A percentile compares a stretch with the other conserved stretches of the same genome.
Conservation (phyloP, 2,888 invertebrate genomes). For the Cylloceria caligata region DNA sequence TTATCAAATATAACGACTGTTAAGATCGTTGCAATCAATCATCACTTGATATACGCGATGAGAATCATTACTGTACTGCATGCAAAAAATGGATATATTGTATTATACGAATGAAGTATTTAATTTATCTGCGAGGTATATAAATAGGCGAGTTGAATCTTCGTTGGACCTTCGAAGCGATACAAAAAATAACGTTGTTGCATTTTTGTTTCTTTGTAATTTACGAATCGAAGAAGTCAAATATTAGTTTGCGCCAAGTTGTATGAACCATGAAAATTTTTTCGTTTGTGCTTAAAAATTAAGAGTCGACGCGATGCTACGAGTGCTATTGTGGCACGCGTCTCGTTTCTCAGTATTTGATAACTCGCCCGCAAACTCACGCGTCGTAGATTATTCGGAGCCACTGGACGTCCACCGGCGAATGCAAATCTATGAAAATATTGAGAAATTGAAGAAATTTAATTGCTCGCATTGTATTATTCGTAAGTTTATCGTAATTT, state of each 20-base stretch:
- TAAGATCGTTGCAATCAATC: slow-evolving; percentile 5
- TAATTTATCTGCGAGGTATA: slow-evolving; percentile 65
- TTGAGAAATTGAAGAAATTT: slow-evolving; percentile 7
- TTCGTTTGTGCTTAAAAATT: slow-evolving; percentile 80
- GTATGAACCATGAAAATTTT: slow-evolving; percentile 72
- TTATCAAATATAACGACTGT: background rate
- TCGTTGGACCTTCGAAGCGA: slow-evolving; percentile 70
- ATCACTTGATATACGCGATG: background rate
- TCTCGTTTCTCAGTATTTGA: slow-evolving; percentile 81
- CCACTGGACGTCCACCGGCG: slow-evolving; percentile 82
- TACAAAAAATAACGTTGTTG: slow-evolving; percentile 48
- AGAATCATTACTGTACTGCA: slow-evolving; percentile 32
- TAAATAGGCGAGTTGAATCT: slow-evolving; percentile 62
- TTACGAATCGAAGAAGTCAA: slow-evolving; percentile 20
- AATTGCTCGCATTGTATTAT: background rate
- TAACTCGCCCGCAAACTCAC: slow-evolving; percentile 82
- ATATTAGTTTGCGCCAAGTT: slow-evolving; percentile 67
- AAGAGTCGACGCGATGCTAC: slow-evolving; percentile 82
- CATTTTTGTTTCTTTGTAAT: slow-evolving; percentile 3
- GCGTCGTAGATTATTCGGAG: slow-evolving; percentile 80
- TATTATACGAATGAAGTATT: slow-evolving; percentile 55
- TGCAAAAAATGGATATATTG: slow-evolving; percentile 26
- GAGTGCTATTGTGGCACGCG: slow-evolving; percentile 80
- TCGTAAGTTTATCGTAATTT: too few species aligned
- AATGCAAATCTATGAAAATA: slow-evolving; percentile 80